Conservation (phyloP, 1,140 invertebrate species). For the Zophobas atratus region DNA sequence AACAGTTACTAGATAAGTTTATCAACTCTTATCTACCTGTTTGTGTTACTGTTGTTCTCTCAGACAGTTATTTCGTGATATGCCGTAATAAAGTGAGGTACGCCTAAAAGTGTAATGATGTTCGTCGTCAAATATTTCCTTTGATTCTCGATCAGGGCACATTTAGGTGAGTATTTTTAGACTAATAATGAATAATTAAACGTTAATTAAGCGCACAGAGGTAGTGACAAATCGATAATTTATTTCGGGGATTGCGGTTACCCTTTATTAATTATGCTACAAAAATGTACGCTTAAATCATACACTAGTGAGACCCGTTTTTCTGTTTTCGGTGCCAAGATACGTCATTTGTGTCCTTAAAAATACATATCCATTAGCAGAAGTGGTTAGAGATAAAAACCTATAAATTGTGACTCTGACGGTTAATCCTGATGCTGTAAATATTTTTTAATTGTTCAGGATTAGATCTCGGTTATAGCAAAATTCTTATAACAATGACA, state of each 20-base stretch:
- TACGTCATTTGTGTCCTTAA: too few relatives aligned
- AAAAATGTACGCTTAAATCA: too few relatives aligned
- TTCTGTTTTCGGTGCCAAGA: too few relatives aligned
- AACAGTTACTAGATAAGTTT: constrained; percentile 4
- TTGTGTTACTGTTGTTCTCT: constrained; percentile 20
- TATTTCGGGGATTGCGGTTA: neutral
- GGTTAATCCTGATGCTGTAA: neutral
- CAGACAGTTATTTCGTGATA: constrained; percentile 5
- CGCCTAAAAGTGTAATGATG: constrained; percentile 15
- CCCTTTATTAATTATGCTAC: neutral
- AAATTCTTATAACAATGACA: neutral
- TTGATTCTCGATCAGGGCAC: neutral
- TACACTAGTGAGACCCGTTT: too few relatives aligned
- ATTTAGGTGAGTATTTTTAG: constrained; percentile 16
- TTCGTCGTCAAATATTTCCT: constrained; percentile 5
- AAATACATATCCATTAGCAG: too few relatives aligned
- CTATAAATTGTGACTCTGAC: neutral
- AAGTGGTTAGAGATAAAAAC: neutral
- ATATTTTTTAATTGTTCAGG: neutral
- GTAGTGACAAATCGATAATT: neutral
- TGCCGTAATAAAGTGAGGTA: constrained; percentile 23
- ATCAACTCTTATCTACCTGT: constrained; percentile 15
- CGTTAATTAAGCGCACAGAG: neutral
- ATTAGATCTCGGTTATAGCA: neutral
- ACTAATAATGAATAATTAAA: neutral